A percentile compares a stretch with the other conserved stretches of the same genome.
phyloP scores from a whole-genome alignment of 2,888 invertebrate species.

The Gymnoscelis rufifasciata region DNA sequence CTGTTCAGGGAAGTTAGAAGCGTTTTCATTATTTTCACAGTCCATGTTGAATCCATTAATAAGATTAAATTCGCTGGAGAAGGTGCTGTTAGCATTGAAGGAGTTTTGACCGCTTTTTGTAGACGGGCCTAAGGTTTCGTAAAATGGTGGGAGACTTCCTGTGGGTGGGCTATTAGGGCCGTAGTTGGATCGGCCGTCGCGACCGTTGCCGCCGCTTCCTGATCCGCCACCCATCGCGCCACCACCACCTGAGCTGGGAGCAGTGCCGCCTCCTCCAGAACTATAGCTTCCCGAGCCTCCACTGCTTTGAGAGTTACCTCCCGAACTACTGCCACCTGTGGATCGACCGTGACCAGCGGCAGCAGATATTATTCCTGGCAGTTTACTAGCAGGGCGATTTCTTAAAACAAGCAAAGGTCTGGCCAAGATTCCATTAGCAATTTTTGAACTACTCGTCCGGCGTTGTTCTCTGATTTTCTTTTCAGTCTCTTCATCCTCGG shows the following conservation, averaged over 20 bases:
- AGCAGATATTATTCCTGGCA: constrained; percentile 83
- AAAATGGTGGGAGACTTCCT: constrained; percentile 92
- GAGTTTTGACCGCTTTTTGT: constrained; percentile 87
- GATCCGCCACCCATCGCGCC: constrained; percentile 83
- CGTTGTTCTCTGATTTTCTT: constrained; percentile 84
- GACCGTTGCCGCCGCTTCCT: constrained; percentile 87
- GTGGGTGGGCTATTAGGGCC: constrained; percentile 93
- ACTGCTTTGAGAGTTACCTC: constrained; percentile 72
- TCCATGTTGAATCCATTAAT: constrained; percentile 87
- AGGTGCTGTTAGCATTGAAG: constrained; percentile 83
- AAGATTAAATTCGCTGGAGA: constrained; percentile 83
- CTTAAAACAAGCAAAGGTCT: constrained; percentile 77
- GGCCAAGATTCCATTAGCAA: constrained; percentile 77
- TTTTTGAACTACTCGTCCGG: constrained; percentile 83
- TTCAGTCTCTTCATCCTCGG: constrained; percentile 83
- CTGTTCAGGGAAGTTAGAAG: constrained; percentile 71
- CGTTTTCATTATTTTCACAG: constrained; percentile 84
- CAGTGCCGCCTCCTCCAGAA: constrained; percentile 75
- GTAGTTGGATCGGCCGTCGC: constrained; percentile 91
- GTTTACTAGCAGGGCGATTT: constrained; percentile 76
- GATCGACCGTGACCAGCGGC: constrained; percentile 90
- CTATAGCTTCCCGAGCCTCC: constrained; percentile 75
- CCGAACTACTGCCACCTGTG: constrained; percentile 78
- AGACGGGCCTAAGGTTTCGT: constrained; percentile 84
- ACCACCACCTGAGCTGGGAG: constrained; percentile 80